Percentiles rank a stretch among this genome's conserved stretches.
These are phyloP conservation scores for Torymus aiolomorphi DNA, from an alignment of 2,888 invertebrate genomes.

Conservation along the genomic window DNA sequence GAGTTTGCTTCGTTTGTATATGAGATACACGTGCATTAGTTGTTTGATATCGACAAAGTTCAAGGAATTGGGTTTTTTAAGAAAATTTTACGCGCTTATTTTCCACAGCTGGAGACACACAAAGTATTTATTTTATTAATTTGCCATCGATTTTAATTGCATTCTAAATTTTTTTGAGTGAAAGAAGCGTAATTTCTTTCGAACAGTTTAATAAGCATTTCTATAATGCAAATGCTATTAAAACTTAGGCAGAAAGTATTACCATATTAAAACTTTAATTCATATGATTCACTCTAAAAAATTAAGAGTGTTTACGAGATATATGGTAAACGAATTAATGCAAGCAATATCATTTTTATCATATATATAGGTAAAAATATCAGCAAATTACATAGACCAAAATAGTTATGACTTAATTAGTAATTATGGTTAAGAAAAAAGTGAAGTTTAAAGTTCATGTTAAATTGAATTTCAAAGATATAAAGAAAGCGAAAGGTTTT, in stretches of 20 bases:
- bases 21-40: background rate
- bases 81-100: constrained; percentile 16
- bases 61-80: constrained; percentile 50
- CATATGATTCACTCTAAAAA: constrained; percentile 1
- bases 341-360: constrained; percentile 41
- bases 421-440: constrained; percentile 28
- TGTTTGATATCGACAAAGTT: constrained; percentile 12
- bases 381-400: constrained; percentile 6
- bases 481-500: constrained; percentile 21
- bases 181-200: constrained; percentile 11
- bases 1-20: constrained; percentile 53
- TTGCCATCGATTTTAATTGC: background rate
- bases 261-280: constrained; percentile 6
- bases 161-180: constrained; percentile 16
- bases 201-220: constrained; percentile 8
- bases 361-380: constrained; percentile 2
- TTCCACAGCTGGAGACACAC: constrained; percentile 4
- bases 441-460: constrained; percentile 17
- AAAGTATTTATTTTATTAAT: background rate
- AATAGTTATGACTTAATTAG: constrained; percentile 40
- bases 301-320: constrained; percentile 20
- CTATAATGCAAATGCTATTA: background rate
- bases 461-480: constrained; percentile 19
- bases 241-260: background rate
- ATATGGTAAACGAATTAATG: constrained; percentile 38